A percentile compares a stretch with the other conserved stretches of the same genome.
Evolutionary conservation across 2,797 vertebrate species (phyloP).

Genomic region (Sebastes oblongus): DNA sequence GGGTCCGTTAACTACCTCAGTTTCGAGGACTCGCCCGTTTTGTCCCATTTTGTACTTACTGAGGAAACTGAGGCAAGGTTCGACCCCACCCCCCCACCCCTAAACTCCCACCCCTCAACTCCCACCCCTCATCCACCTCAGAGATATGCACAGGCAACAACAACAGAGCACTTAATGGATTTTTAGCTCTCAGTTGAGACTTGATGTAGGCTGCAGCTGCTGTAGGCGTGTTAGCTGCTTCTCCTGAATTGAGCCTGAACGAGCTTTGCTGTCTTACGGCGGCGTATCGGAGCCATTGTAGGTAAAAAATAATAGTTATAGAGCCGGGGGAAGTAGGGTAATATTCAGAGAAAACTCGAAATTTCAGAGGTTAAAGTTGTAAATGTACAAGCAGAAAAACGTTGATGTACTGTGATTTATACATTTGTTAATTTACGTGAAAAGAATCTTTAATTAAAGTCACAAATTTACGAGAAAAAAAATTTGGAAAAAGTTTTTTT

Average conservation of each 20-base stretch:
- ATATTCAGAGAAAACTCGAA: not conserved
- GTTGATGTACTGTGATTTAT: too few relatives aligned
- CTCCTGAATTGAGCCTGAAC: slow-evolving; percentile 84
- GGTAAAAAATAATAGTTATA: not conserved
- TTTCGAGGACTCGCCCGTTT: slow-evolving; percentile 92
- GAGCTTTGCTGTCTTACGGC: slow-evolving; percentile 81
- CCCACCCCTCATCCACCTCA: slow-evolving; percentile 60
- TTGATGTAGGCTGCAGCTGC: slow-evolving; percentile 53
- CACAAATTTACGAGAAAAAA: too few relatives aligned
- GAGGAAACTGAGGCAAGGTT: slow-evolving; percentile 78
- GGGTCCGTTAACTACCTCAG: slow-evolving; percentile 97
- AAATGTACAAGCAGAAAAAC: not conserved
- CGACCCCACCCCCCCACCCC: not conserved
- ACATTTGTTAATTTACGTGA: not conserved
- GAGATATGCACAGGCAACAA: slow-evolving; percentile 89
- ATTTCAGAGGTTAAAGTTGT: not conserved
- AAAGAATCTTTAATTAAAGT: not conserved
- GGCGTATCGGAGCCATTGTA: not conserved
- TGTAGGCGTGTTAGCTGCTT: slow-evolving; percentile 76
- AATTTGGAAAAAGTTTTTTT: too few relatives aligned
- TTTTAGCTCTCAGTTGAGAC: slow-evolving; percentile 83
- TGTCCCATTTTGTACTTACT: slow-evolving; percentile 87
- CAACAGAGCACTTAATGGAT: slow-evolving; percentile 84
- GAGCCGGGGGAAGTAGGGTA: not conserved
- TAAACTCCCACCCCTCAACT: not conserved